These are phyloP conservation scores for Nettapus auritus DNA, from an alignment of 2,113 vertebrate genomes.

Conservation along the genomic window DNA sequence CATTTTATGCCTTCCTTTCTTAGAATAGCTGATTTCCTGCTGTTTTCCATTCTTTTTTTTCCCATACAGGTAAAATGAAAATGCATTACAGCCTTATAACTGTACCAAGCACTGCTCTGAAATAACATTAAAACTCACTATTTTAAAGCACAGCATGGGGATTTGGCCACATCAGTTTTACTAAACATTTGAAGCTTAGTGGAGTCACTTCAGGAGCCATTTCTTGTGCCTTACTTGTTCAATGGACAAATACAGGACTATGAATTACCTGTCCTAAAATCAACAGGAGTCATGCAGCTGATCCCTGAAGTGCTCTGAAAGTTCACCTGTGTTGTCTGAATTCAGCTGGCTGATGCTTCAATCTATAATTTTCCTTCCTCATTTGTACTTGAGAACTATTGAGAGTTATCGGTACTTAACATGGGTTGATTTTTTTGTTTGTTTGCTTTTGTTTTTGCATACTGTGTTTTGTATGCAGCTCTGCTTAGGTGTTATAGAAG, in stretches of 20 bases:
- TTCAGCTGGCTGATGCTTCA: not conserved
- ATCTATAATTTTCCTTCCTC: not conserved
- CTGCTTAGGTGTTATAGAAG: not conserved
- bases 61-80: constrained; percentile 67
- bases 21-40: constrained; percentile 62
- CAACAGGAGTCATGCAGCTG: not conserved
- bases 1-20: constrained; percentile 57
- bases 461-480: accelerated
- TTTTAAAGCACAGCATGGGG: not conserved
- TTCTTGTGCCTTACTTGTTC: not conserved
- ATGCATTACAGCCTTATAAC: not conserved
- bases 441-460: not conserved
- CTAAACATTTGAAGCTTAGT: not conserved
- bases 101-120: constrained; percentile 12
- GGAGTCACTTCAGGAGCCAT: not conserved
- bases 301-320: not conserved
- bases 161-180: constrained; percentile 1
- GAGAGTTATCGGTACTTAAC: not conserved
- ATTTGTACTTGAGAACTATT: not conserved
- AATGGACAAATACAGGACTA: not conserved
- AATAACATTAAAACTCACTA: constrained; percentile 24
- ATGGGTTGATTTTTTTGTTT: not conserved
- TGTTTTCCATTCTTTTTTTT: not conserved
- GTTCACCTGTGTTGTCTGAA: not conserved
- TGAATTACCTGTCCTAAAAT: not conserved